Percentiles rank a stretch among this genome's conserved stretches.
These are phyloP conservation scores for Episyrphus balteatus DNA, from an alignment of 1,140 invertebrate species.

Conservation along the genomic window DNA sequence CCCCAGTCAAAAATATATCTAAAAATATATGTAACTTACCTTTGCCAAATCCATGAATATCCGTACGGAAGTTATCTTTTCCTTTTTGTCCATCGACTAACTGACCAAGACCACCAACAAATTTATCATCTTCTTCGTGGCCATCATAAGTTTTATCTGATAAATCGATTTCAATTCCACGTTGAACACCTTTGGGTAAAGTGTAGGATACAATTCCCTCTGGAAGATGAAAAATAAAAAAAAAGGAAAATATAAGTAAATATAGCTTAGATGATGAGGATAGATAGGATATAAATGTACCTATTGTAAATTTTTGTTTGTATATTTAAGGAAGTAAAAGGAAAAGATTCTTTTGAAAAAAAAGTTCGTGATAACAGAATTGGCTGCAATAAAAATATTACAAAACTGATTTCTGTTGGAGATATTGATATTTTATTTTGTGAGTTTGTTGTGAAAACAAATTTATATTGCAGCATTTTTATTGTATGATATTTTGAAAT, in stretches of 20 bases:
- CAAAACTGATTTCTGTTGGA: too few relatives aligned
- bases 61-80: slow-evolving; percentile 66
- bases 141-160: slow-evolving; percentile 91
- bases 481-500: too few relatives aligned
- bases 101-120: slow-evolving; percentile 81
- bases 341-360: too few relatives aligned
- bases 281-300: too few relatives aligned
- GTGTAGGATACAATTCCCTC: slow-evolving; percentile 73
- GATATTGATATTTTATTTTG: too few relatives aligned
- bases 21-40: slow-evolving; percentile 39
- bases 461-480: too few relatives aligned
- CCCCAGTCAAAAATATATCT: neutral
- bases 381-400: too few relatives aligned
- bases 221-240: slow-evolving; percentile 38
- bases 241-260: slow-evolving; percentile 8
- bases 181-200: slow-evolving; percentile 66
- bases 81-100: slow-evolving; percentile 80
- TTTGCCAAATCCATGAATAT: slow-evolving; percentile 56
- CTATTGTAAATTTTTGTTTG: too few relatives aligned
- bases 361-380: too few relatives aligned
- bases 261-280: too few relatives aligned
- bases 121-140: slow-evolving; percentile 56
- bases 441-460: too few relatives aligned
- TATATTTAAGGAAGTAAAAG: too few relatives aligned
- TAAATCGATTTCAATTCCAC: slow-evolving; percentile 74